phyloP scores from a whole-genome alignment of 2,888 invertebrate genomes.

The Epicampocera succincta region DNA sequence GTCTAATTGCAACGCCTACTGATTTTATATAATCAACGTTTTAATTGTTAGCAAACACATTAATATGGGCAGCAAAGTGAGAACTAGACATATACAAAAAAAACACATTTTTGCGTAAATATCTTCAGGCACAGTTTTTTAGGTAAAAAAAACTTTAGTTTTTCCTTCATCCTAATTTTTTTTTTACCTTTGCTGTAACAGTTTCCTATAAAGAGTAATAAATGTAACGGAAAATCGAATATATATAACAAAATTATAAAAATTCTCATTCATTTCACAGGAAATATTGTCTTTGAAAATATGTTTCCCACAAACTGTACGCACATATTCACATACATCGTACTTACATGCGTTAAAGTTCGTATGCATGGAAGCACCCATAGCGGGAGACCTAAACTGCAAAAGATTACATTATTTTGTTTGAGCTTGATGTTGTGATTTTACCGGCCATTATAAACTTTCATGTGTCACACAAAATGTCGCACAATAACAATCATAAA shows the following conservation, averaged over 20 bases:
- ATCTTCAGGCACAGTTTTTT: not conserved
- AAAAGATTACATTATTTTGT: conserved; percentile 57
- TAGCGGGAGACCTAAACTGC: not conserved
- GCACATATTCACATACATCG: not conserved
- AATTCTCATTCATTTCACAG: too few species aligned
- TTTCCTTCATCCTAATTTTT: too few species aligned
- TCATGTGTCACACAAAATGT: conserved; percentile 66
- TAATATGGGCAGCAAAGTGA: too few species aligned
- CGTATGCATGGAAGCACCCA: too few species aligned
- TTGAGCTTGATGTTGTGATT: conserved; percentile 61
- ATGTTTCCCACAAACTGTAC: too few species aligned
- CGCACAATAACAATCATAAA: conserved; percentile 66
- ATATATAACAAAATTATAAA: too few species aligned
- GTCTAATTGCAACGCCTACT: not conserved
- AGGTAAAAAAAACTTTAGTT: too few species aligned
- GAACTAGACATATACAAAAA: not conserved
- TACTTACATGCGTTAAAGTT: too few species aligned
- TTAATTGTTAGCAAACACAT: conserved; percentile 47
- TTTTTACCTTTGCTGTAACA: too few species aligned
- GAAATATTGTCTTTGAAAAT: too few species aligned
- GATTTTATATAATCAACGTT: conserved; percentile 52
- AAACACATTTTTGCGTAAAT: not conserved
- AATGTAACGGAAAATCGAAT: too few species aligned
- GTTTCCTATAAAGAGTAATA: too few species aligned
- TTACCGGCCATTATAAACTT: conserved; percentile 66